Evolutionary conservation across 2,113 vertebrate genomes (phyloP).

Genomic region (Barbus barbus): DNA sequence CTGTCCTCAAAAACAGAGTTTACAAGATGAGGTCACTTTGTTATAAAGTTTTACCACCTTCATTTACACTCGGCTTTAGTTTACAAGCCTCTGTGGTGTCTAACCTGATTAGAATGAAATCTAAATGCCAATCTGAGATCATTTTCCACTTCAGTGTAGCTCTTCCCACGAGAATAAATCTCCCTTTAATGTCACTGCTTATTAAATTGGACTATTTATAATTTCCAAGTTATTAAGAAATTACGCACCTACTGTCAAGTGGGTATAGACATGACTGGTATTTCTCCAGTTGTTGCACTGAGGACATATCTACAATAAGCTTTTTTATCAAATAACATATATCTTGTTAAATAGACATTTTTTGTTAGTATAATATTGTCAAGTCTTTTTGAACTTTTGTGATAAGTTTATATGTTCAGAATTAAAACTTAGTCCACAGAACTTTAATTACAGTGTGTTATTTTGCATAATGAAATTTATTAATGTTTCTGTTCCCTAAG

Average conservation of each 20-base stretch:
- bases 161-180: slow-evolving; percentile 54
- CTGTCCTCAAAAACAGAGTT: slow-evolving; percentile 13
- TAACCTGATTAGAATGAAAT: slow-evolving; percentile 57
- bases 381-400: not conserved
- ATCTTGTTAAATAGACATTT: not conserved
- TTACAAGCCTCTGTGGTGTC: slow-evolving; percentile 49
- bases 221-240: slow-evolving; percentile 54
- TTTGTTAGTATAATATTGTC: too few relatives aligned
- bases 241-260: slow-evolving; percentile 43
- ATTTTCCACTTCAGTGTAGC: slow-evolving; percentile 51
- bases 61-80: slow-evolving; percentile 44
- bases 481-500: slow-evolving; percentile 10
- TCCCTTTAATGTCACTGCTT: slow-evolving; percentile 59
- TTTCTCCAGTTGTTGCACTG: slow-evolving; percentile 10
- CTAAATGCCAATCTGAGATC: slow-evolving; percentile 57
- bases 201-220: slow-evolving; percentile 58
- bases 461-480: not conserved
- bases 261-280: not conserved
- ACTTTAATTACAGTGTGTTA: not conserved
- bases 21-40: slow-evolving; percentile 37
- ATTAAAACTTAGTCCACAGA: not conserved
- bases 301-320: not conserved
- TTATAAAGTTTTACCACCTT: slow-evolving; percentile 46
- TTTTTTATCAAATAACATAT: not conserved
- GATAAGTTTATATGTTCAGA: not conserved